Conservation (phyloP, 2,797 vertebrate genomes). For the Eutrigla gurnardus region DNA sequence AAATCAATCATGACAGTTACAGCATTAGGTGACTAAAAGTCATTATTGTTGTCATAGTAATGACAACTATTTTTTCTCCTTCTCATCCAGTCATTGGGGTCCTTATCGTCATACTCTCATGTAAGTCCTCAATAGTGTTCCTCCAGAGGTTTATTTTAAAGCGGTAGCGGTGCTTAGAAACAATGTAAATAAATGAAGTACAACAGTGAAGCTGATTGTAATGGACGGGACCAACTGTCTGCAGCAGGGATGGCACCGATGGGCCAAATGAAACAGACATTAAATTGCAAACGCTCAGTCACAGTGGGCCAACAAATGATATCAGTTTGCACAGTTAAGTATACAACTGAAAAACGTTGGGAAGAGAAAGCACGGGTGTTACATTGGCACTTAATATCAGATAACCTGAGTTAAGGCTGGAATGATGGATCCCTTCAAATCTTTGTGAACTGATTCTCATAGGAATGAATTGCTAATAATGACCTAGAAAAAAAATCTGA, state of each 20-base stretch:
- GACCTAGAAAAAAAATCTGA: not conserved
- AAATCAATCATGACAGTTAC: not conserved
- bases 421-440: not conserved
- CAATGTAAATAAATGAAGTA: not conserved
- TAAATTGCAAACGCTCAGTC: not conserved
- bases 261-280: not conserved
- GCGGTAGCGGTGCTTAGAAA: not conserved
- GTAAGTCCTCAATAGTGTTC: constrained; percentile 77
- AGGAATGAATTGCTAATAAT: not conserved
- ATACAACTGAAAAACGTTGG: not conserved
- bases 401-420: not conserved
- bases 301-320: not conserved
- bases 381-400: not conserved
- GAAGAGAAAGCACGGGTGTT: not conserved
- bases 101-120: constrained; percentile 92
- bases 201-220: not conserved
- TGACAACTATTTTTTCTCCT: constrained; percentile 24
- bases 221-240: not conserved
- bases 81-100: constrained; percentile 88
- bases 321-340: not conserved
- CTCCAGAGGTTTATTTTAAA: not conserved
- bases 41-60: not conserved
- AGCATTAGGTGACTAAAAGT: not conserved
- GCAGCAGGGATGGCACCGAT: not conserved
- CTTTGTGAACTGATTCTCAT: not conserved